Conservation (phyloP, 2,797 vertebrate genomes). For the Molossus alvarezi region DNA sequence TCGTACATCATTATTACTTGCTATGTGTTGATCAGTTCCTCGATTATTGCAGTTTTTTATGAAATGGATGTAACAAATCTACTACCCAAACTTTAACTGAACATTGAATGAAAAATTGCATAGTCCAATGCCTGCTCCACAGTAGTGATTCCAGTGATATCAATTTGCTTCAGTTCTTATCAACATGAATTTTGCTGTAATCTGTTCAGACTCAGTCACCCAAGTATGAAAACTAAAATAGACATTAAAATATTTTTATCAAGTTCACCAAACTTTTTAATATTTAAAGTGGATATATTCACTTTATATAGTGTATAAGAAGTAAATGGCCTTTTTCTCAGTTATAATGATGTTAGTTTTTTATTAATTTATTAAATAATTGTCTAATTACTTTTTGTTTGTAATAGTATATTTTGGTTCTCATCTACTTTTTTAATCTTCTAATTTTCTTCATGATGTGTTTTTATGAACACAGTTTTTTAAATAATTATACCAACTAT, state of each 20-base stretch:
- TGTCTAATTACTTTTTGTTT: constrained; percentile 22
- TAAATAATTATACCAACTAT: neutral
- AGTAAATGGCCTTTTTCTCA: neutral
- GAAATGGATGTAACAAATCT: neutral
- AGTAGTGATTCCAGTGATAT: neutral
- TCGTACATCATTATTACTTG: neutral
- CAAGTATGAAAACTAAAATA: neutral
- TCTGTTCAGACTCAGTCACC: neutral
- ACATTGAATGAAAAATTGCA: neutral
- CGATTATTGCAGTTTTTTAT: neutral
- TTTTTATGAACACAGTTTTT: neutral
- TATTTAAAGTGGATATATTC: constrained; percentile 46
- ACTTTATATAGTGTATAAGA: neutral
- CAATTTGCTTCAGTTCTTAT: neutral
- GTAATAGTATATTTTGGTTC: neutral
- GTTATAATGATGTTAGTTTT: neutral
- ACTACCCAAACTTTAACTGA: neutral
- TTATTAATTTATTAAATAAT: neutral
- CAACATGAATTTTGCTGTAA: neutral
- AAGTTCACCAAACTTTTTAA: constrained; percentile 35
- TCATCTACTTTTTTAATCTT: neutral
- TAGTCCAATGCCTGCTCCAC: neutral
- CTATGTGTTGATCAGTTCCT: neutral
- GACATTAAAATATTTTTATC: neutral
- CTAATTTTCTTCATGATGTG: neutral